These are phyloP conservation scores for Heterocephalus glaber DNA, from an alignment of 2,113 vertebrate species.

Conservation along the genomic window DNA sequence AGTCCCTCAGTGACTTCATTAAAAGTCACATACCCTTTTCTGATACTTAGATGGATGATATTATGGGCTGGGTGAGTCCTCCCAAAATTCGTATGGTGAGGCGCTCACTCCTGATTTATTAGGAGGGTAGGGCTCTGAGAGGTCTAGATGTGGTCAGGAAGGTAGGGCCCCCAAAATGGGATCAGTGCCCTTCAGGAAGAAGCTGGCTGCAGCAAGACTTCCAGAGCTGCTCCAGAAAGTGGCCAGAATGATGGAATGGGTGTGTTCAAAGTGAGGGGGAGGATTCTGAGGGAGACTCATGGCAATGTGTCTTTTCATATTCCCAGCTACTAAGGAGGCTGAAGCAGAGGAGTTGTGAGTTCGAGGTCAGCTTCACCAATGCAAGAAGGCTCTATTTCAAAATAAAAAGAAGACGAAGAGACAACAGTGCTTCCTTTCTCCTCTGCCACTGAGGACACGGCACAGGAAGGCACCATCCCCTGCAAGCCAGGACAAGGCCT, in stretches of 20 bases:
- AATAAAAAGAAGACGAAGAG: background rate
- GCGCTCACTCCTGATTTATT: background rate
- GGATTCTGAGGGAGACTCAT: background rate
- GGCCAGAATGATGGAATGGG: background rate
- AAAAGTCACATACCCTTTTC: background rate
- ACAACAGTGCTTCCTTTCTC: background rate
- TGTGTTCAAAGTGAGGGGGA: background rate
- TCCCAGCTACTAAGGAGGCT: background rate
- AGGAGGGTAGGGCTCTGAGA: background rate
- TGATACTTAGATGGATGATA: background rate
- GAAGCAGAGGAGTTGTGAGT: background rate
- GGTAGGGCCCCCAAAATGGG: background rate
- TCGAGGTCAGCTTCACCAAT: background rate
- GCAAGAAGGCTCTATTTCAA: background rate
- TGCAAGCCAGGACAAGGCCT: background rate
- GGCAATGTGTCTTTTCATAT: background rate
- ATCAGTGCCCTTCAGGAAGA: background rate
- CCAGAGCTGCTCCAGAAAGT: background rate
- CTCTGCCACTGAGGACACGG: background rate
- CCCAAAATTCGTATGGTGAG: background rate
- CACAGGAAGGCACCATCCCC: background rate
- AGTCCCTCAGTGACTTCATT: background rate
- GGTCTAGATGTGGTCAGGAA: background rate
- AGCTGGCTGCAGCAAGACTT: background rate
- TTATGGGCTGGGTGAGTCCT: background rate